Conservation (phyloP, 2,888 invertebrate genomes). For the Sipunculus nudus region DNA sequence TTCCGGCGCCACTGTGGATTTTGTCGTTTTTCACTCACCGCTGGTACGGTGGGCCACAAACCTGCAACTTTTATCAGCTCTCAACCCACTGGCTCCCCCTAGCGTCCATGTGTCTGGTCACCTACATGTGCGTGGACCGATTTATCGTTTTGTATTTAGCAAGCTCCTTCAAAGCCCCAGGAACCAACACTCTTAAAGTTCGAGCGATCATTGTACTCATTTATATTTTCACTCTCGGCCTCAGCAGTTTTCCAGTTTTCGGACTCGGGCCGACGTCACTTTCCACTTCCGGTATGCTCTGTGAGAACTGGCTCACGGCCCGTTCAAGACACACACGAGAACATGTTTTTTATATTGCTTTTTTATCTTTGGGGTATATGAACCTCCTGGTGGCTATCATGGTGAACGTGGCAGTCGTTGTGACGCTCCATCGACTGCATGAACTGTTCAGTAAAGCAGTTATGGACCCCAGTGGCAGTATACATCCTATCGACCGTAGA, state of each 20-base stretch:
- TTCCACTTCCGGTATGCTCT: slow-evolving; percentile 30
- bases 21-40: slow-evolving; percentile 46
- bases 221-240: slow-evolving; percentile 38
- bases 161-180: slow-evolving; percentile 24
- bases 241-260: slow-evolving; percentile 45
- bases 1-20: slow-evolving; percentile 49
- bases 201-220: slow-evolving; percentile 37
- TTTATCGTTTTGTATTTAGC: slow-evolving; percentile 23
- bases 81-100: slow-evolving; percentile 47
- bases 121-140: slow-evolving; percentile 47
- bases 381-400: slow-evolving; percentile 38
- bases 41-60: slow-evolving; percentile 50
- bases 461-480: slow-evolving; percentile 15
- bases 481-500: slow-evolving; percentile 22
- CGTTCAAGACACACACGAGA: slow-evolving; percentile 25
- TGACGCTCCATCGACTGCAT: slow-evolving; percentile 25
- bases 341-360: slow-evolving; percentile 43
- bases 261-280: slow-evolving; percentile 47
- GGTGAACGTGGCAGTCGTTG: slow-evolving; percentile 25
- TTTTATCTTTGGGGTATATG: slow-evolving; percentile 42
- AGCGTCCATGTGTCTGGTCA: slow-evolving; percentile 44
- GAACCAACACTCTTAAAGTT: too few relatives aligned
- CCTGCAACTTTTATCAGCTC: slow-evolving; percentile 51
- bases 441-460: slow-evolving; percentile 23
- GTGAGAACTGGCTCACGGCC: slow-evolving; percentile 48